Conservation (phyloP, 1,140 invertebrate genomes). For the Onthophagus taurus region DNA sequence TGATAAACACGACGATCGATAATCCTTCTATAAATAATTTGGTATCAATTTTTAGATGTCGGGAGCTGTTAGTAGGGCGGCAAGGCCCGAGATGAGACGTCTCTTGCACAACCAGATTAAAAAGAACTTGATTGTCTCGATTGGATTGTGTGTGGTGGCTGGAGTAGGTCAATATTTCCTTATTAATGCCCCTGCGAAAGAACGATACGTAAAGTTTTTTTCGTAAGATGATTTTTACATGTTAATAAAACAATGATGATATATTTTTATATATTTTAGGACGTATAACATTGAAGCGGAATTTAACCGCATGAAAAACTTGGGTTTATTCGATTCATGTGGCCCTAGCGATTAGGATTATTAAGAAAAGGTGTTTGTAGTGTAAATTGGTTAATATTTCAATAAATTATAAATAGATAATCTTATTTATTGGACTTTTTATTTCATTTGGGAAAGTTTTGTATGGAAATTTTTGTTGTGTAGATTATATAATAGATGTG, state of each 20-base stretch:
- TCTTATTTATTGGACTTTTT: no score
- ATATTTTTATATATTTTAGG: slow-evolving; percentile 34
- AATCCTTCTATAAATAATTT: no score
- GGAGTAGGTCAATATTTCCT: slow-evolving; percentile 42
- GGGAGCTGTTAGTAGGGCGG: not conserved
- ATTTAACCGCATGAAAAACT: slow-evolving; percentile 44
- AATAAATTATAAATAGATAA: no score
- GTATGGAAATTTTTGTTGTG: no score
- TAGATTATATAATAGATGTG: no score
- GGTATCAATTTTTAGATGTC: slow-evolving; percentile 1
- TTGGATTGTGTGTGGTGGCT: slow-evolving; percentile 34
- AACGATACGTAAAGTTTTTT: slow-evolving; percentile 56
- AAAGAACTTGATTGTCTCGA: slow-evolving; percentile 42
- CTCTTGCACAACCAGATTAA: slow-evolving; percentile 47
- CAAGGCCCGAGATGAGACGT: slow-evolving; percentile 46
- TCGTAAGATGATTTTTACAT: slow-evolving; percentile 46
- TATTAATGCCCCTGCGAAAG: slow-evolving; percentile 45
- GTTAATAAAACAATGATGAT: not conserved
- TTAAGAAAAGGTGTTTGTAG: no score
- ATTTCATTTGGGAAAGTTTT: no score
- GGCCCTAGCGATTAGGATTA: slow-evolving; percentile 4
- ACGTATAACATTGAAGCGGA: slow-evolving; percentile 47
- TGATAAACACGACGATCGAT: no score
- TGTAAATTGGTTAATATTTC: no score
- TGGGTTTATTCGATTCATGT: slow-evolving; percentile 47